phyloP scores from a whole-genome alignment of 2,113 vertebrate species.

The Sinocyclocheilus maitianheensis region DNA sequence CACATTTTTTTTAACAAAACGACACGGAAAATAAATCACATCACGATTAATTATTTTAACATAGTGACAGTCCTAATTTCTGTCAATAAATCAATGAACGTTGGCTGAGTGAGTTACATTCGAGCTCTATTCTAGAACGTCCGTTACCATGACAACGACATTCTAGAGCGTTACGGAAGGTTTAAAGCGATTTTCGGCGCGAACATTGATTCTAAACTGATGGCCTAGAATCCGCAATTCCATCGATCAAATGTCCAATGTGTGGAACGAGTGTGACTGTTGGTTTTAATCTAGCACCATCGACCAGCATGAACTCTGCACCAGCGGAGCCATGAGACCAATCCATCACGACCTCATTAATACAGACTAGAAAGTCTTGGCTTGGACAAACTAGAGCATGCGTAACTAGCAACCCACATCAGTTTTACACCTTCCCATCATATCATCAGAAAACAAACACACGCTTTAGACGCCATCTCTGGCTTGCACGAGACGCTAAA shows the following conservation, averaged over 20 bases:
- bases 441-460: not conserved
- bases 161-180: not conserved
- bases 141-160: not conserved
- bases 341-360: constrained; percentile 2
- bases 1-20: no score
- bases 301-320: constrained; percentile 19
- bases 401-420: not conserved
- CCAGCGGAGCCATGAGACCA: not conserved
- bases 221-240: constrained; percentile 19
- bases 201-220: constrained; percentile 2
- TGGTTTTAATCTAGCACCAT: constrained; percentile 20
- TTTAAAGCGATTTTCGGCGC: not conserved
- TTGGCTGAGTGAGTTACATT: not conserved
- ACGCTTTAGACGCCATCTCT: constrained; percentile 10
- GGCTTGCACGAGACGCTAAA: not conserved
- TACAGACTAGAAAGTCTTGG: not conserved
- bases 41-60: not conserved
- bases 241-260: constrained; percentile 34
- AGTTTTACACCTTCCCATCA: not conserved
- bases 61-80: not conserved
- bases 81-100: not conserved
- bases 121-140: not conserved
- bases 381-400: not conserved
- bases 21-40: not conserved
- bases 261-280: not conserved